These are phyloP conservation scores for Cybosia mesomella DNA, from an alignment of 2,888 invertebrate species.

Conservation along the genomic window DNA sequence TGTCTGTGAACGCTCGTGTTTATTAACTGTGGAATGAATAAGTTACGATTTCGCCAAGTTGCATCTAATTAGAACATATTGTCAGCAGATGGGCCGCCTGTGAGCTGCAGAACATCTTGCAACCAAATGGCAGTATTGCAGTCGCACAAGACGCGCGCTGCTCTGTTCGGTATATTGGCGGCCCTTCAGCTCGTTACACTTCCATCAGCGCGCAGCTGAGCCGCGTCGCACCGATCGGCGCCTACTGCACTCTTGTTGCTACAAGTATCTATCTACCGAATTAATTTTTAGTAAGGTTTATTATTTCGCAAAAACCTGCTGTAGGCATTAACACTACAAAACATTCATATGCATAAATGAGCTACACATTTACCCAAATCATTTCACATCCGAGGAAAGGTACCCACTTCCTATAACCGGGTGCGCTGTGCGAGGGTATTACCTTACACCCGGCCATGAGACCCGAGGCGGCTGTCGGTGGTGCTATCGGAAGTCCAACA, in stretches of 20 bases:
- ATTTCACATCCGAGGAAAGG: too few species aligned
- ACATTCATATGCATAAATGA: too few species aligned
- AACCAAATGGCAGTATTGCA: neutral
- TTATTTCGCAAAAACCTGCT: too few species aligned
- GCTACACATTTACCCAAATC: too few species aligned
- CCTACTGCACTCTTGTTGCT: neutral
- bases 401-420: too few species aligned
- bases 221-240: neutral
- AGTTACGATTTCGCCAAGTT: neutral
- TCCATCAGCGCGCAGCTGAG: slow-evolving; percentile 22
- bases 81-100: neutral
- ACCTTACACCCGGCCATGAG: too few species aligned
- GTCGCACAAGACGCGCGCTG: neutral
- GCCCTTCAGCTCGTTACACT: slow-evolving; percentile 16
- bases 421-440: too few species aligned
- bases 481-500: too few species aligned
- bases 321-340: too few species aligned
- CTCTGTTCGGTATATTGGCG: slow-evolving; percentile 1
- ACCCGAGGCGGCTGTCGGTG: too few species aligned
- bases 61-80: neutral
- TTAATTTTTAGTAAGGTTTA: too few species aligned
- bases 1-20: neutral
- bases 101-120: neutral
- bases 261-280: too few species aligned
- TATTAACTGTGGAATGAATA: neutral